Evolutionary conservation across 2,797 vertebrate genomes (phyloP), one percentile per base, ranked within the genome.

Genomic region (Dendrocincla fuliginosa): DNA sequence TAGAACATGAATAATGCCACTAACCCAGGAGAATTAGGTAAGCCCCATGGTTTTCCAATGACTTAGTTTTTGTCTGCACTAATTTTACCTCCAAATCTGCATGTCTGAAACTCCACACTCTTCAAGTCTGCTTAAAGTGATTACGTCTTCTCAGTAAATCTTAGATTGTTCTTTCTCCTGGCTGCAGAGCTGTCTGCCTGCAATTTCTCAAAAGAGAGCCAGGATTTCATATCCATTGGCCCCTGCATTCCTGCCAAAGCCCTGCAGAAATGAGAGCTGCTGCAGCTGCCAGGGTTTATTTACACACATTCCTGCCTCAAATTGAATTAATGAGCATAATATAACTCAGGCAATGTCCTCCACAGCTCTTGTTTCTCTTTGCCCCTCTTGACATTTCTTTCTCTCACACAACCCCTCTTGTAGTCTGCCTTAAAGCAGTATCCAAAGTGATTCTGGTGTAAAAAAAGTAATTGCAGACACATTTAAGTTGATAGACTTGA

Each of bases 301-400:
- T 99, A 99, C 99, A 98, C 98, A 98, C 99, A 99, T 99, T 99
- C 98, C 99, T 98, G 98, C 98, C 98, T 98, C 98, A 99, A 99
- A 99, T 99, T 99, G 98, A 99, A 99, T 99, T 99, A 99, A 99
- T 99, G 98, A 98, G 98, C 96, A 96, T 97, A 98, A 98, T 98
- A 98, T 98, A 98, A 98, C 97, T 98, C 97, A 98, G 97, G 97
- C 97, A 52, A 97, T 95, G 96, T 97, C 97, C 96, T 97, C 95
- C 80, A 68, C 44, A 63, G 95, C 95, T 94, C 93, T 96, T 94
- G 88, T 97, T 97, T 97, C 97, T 96, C 93, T 97, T 90, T 92
- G 96, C 86, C 96, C 90, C 92, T 60, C 82, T 89, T 93, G 80
- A 94, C 86, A 74, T 95, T 96, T 95, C 90, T 90, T 93, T 94